These are phyloP conservation scores for Colistium nudipinnis DNA, from an alignment of 2,113 vertebrate genomes.

Conservation along the genomic window DNA sequence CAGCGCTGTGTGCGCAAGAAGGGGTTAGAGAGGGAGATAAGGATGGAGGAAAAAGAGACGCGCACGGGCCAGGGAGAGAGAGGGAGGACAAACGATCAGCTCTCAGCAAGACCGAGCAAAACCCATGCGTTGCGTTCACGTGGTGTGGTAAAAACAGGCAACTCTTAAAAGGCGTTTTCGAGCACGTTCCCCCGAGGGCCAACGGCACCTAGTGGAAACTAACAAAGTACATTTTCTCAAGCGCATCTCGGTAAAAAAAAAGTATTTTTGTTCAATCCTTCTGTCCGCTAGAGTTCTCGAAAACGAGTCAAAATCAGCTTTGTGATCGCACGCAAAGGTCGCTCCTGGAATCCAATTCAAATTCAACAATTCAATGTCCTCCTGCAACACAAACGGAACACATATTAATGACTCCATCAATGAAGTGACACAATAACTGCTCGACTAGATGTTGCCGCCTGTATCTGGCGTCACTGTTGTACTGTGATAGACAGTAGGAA, in stretches of 20 bases:
- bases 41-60: conserved; percentile 16
- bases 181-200: background rate
- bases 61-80: background rate
- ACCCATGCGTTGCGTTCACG: conserved; percentile 32
- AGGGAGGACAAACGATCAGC: conserved; percentile 16
- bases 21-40: conserved; percentile 38
- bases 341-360: too few species aligned
- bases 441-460: background rate
- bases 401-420: too few species aligned
- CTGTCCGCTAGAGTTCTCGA: background rate
- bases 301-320: too few species aligned
- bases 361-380: too few species aligned
- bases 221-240: background rate
- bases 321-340: too few species aligned
- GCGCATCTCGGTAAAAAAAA: background rate
- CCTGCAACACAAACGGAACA: too few species aligned
- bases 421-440: background rate
- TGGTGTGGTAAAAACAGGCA: conserved; percentile 13
- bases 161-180: background rate
- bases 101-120: conserved; percentile 23
- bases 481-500: conserved; percentile 6
- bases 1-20: conserved; percentile 30
- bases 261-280: background rate
- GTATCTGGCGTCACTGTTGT: background rate
- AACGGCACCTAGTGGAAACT: background rate